Evolutionary conservation across 1,140 invertebrate species (phyloP).

Genomic region (Zaprionus taronus): DNA sequence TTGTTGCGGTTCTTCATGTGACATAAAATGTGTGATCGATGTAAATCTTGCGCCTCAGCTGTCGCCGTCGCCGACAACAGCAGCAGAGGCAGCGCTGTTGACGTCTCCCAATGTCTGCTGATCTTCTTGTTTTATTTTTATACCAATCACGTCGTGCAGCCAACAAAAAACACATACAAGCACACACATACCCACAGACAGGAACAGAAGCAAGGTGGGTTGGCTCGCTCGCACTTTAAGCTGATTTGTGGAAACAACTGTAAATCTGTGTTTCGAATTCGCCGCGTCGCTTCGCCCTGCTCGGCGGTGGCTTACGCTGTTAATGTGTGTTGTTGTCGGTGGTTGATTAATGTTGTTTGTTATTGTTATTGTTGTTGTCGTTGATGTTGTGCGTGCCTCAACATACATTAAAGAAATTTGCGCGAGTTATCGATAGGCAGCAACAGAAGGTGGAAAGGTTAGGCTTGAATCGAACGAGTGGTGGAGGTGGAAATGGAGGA

Average conservation of each 20-base stretch:
- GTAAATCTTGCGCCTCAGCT: constrained; percentile 75
- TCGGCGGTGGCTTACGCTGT: constrained; percentile 18
- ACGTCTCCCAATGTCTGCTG: constrained; percentile 56
- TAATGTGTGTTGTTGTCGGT: constrained; percentile 37
- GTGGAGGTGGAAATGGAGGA: neutral
- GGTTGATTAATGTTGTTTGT: constrained; percentile 30
- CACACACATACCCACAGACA: neutral
- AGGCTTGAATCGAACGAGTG: neutral
- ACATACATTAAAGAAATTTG: constrained; percentile 44
- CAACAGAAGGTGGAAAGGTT: neutral
- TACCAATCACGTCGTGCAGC: constrained; percentile 47
- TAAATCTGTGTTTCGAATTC: constrained; percentile 61
- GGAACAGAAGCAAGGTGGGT: neutral
- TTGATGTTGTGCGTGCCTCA: constrained; percentile 54
- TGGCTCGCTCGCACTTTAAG: constrained; percentile 45
- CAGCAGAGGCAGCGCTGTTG: neutral
- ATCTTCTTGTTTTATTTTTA: constrained; percentile 72
- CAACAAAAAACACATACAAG: constrained; percentile 13
- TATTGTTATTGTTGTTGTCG: constrained; percentile 10
- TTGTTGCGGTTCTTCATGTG: constrained; percentile 66
- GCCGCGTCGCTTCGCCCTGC: constrained; percentile 23
- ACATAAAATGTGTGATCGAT: constrained; percentile 82
- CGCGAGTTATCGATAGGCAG: constrained; percentile 3
- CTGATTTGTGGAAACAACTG: constrained; percentile 72
- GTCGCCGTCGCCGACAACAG: constrained; percentile 33